A percentile compares a stretch with the other conserved stretches of the same genome.
phyloP scores from a whole-genome alignment of 92 coral and sea anemone species.

The Epizoanthus scotinus region DNA sequence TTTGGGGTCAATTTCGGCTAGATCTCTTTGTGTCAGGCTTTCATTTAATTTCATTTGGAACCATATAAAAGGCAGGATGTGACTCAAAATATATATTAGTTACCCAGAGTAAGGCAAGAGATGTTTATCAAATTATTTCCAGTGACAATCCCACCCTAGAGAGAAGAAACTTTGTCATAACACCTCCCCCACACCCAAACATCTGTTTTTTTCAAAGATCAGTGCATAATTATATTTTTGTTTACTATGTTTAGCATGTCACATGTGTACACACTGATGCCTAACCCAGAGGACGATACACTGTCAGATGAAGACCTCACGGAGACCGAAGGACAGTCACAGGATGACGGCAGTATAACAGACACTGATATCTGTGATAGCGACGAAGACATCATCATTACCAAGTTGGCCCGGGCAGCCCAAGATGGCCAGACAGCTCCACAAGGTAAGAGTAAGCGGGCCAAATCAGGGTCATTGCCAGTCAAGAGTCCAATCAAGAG shows the following conservation, averaged over 20 bases:
- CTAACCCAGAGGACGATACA: conserved; percentile 68
- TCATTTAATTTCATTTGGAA: too few relatives aligned
- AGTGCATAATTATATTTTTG: neutral
- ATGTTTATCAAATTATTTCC: too few relatives aligned
- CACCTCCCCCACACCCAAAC: too few relatives aligned
- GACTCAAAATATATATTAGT: too few relatives aligned
- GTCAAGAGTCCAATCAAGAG: conserved; percentile 43
- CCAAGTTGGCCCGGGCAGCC: conserved; percentile 78
- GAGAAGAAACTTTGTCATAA: too few relatives aligned
- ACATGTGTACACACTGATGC: conserved; percentile 76
- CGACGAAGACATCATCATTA: conserved; percentile 78
- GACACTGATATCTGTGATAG: conserved; percentile 80
- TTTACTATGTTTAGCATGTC: conserved; percentile 53
- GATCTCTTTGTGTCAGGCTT: too few relatives aligned
- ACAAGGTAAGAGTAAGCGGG: conserved; percentile 45
- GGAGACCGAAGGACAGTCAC: conserved; percentile 74
- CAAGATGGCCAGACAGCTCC: conserved; percentile 59
- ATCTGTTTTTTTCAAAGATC: neutral
- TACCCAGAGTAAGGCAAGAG: too few relatives aligned
- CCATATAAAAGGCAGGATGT: too few relatives aligned
- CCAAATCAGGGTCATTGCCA: conserved; percentile 42
- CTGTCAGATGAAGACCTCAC: conserved; percentile 76
- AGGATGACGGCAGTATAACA: conserved; percentile 62
- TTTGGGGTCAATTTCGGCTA: too few relatives aligned
- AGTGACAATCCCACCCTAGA: too few relatives aligned